A percentile compares a stretch with the other conserved stretches of the same genome.
These are phyloP conservation scores for sheep (Ovis aries) DNA, from an alignment of 2,113 vertebrate species.

Conservation along the genomic window ARS-UI_Ramb_v3.0 NC_056058.1:50863001-50863500, in stretches of 20 bases:
- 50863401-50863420: neutral
- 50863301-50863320: neutral
- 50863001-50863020: neutral
- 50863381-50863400: neutral
- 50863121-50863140: neutral
- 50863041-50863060: neutral
- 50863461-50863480: neutral
- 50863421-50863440: neutral
- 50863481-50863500: neutral
- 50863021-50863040: neutral
- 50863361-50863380: neutral
- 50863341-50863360: neutral
- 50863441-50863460: neutral
- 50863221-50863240: neutral
- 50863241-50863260: neutral
- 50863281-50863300: neutral
- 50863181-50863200: conserved; percentile 21
- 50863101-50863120: neutral
- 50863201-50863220: neutral
- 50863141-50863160: neutral
- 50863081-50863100: neutral
- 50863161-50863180: neutral
- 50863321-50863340: neutral
- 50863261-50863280: neutral
- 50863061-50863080: neutral